Conservation (phyloP, 1,140 invertebrate species). For the Lasioglossum albipes region DNA sequence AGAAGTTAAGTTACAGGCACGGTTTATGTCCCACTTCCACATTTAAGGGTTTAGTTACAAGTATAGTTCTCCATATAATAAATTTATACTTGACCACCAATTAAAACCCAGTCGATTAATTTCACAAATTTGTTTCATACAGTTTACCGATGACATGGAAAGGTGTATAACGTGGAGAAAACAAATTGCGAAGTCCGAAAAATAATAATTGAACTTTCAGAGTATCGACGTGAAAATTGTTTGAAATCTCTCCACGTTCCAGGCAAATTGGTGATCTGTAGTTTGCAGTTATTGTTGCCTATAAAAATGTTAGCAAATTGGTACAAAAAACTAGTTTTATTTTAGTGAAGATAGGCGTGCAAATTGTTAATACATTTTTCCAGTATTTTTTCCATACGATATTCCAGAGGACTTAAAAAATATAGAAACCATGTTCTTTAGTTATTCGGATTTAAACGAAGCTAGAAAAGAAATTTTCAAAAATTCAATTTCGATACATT, state of each 20-base stretch:
- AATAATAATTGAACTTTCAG: conserved; percentile 54
- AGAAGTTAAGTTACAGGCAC: no score
- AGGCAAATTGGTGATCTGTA: conserved; percentile 29
- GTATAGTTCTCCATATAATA: no score
- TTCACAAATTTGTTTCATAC: no score
- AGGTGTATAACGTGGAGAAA: not conserved
- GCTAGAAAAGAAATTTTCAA: no score
- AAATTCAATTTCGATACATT: no score
- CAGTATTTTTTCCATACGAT: not conserved
- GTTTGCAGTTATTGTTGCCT: not conserved
- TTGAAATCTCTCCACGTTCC: conserved; percentile 30
- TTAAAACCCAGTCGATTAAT: no score
- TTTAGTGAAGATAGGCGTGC: not conserved
- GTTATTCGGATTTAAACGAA: no score
- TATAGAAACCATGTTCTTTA: not conserved
- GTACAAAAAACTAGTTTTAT: not conserved
- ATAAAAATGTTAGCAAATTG: not conserved
- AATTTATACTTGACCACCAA: no score
- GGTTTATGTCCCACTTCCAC: no score
- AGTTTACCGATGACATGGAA: no score
- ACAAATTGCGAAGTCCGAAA: conserved; percentile 37
- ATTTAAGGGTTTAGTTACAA: no score
- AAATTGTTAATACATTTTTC: not conserved
- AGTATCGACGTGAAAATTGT: conserved; percentile 24
- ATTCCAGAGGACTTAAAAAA: not conserved